Conservation (phyloP, 2,888 invertebrate species). For the Diarsia dahlii region DNA sequence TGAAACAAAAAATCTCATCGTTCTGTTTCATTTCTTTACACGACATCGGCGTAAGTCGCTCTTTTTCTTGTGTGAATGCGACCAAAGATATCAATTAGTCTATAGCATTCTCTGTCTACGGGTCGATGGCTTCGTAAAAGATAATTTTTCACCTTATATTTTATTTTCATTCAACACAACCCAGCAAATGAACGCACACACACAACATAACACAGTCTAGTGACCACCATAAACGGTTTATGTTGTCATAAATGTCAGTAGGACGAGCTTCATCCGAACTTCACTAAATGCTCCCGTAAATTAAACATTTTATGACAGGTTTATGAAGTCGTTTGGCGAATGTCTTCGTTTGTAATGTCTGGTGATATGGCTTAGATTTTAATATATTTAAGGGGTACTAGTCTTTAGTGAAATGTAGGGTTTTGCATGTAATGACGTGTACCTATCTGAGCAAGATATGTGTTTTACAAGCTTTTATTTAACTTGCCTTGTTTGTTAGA, state of each 20-base stretch:
- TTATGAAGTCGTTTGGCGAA: conserved; percentile 66
- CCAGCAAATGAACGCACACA: conserved; percentile 32
- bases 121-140: no score
- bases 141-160: not conserved
- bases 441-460: not conserved
- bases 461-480: not conserved
- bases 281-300: conserved; percentile 64
- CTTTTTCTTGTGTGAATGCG: no score
- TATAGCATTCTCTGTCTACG: no score
- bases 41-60: no score
- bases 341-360: conserved; percentile 60
- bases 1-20: no score
- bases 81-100: no score
- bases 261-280: conserved; percentile 59
- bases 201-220: conserved; percentile 49
- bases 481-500: no score
- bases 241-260: conserved; percentile 61
- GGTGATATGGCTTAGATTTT: conserved; percentile 30
- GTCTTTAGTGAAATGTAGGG: not conserved
- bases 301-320: conserved; percentile 62
- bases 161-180: conserved; percentile 30
- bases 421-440: not conserved
- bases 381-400: conserved; percentile 16
- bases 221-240: conserved; percentile 66
- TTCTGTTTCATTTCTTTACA: no score